A percentile compares a stretch with the other conserved stretches of the same genome.
Evolutionary conservation across 1,140 invertebrate species (phyloP).

Genomic region (Platorchestia sp.): DNA sequence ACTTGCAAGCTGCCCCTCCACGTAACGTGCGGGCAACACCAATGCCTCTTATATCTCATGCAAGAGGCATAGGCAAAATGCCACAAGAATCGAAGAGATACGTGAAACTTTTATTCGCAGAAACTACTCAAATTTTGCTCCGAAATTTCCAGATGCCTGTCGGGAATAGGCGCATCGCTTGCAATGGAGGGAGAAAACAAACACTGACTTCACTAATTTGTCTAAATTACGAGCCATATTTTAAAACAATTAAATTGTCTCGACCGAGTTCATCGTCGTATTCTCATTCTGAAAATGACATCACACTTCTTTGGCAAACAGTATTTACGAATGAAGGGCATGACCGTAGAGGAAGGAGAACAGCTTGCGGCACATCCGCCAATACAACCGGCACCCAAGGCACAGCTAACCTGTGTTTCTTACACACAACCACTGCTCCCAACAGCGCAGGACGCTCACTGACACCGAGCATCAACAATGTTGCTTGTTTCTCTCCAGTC

Average conservation of each 20-base stretch:
- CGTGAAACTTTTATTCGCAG: background rate
- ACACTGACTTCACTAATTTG: background rate
- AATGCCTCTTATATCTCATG: no score
- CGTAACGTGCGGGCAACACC: background rate
- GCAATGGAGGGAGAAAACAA: background rate
- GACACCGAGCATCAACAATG: background rate
- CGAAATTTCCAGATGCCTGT: background rate
- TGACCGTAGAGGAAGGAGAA: background rate
- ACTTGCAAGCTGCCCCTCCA: background rate
- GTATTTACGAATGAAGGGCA: background rate
- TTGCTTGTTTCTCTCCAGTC: background rate
- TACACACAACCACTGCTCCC: background rate
- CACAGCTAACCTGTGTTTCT: background rate
- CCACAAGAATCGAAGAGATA: background rate
- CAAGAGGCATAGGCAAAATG: no score
- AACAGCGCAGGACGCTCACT: background rate
- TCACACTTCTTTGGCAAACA: background rate
- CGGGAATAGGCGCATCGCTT: background rate
- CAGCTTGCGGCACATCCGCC: background rate
- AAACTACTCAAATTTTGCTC: background rate
- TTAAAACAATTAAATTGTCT: background rate
- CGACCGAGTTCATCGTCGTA: background rate
- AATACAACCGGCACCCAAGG: background rate
- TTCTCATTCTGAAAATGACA: background rate
- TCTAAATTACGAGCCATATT: background rate